Evolutionary conservation across 2,113 vertebrate genomes (phyloP).

Genomic region (Condylura cristata): DNA sequence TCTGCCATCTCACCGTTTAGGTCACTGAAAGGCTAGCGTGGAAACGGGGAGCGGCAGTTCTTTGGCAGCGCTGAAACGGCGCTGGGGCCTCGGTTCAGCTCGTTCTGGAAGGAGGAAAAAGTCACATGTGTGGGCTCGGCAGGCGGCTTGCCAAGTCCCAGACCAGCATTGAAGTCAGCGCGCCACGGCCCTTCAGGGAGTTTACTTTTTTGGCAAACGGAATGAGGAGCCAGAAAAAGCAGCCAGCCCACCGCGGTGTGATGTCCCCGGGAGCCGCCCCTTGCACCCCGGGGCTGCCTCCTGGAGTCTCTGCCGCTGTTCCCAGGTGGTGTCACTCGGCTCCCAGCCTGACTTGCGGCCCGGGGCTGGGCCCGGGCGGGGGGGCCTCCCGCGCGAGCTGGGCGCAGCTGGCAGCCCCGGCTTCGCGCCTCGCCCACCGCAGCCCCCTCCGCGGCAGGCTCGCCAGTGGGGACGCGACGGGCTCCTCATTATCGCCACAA

Average conservation of each 20-base stretch:
- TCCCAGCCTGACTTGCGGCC: background rate
- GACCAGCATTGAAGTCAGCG: conserved; percentile 44
- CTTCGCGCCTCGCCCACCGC: conserved; percentile 80
- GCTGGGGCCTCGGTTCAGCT: conserved; percentile 50
- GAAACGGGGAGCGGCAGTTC: conserved; percentile 38
- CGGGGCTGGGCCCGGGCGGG: background rate
- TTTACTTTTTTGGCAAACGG: conserved; percentile 31
- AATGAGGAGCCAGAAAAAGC: background rate
- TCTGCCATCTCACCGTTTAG: background rate
- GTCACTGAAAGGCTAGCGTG: conserved; percentile 24
- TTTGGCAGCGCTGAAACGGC: conserved; percentile 65
- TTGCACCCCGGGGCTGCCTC: background rate
- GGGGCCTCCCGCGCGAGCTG: background rate
- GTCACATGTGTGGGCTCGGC: conserved; percentile 35
- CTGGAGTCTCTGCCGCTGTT: background rate
- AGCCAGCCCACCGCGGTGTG: background rate
- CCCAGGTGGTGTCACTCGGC: accelerated
- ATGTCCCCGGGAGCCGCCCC: background rate
- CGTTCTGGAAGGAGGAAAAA: conserved; percentile 50
- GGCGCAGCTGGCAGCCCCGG: conserved; percentile 47
- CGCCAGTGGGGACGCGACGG: conserved; percentile 78
- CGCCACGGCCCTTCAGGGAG: background rate
- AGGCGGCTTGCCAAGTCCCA: conserved; percentile 62
- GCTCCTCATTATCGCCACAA: conserved; percentile 87
- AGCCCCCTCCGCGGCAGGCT: conserved; percentile 78